Conservation (phyloP, 2,888 invertebrate genomes). For the Drosophila imparisetae region DNA sequence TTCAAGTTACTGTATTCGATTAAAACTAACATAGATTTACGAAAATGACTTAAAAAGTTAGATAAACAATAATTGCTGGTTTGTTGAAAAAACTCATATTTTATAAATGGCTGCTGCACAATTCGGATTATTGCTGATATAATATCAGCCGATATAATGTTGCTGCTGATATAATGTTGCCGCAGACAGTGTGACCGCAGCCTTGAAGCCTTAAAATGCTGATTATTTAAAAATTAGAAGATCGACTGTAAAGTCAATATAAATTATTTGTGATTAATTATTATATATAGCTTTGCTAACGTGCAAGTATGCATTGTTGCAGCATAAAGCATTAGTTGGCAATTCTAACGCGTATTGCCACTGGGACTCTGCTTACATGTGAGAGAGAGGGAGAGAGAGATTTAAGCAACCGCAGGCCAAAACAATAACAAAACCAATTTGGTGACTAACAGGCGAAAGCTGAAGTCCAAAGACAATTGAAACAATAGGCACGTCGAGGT, state of each 20-base stretch:
- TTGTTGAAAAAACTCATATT: neutral
- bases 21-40: too few species aligned
- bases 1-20: constrained; percentile 6
- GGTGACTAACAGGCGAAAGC: constrained; percentile 67
- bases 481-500: constrained; percentile 27
- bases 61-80: too few species aligned
- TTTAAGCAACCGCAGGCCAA: constrained; percentile 6
- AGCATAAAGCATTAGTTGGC: constrained; percentile 4
- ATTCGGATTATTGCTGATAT: neutral
- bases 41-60: neutral
- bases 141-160: neutral
- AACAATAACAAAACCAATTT: constrained; percentile 45
- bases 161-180: neutral
- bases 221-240: neutral
- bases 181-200: constrained; percentile 14
- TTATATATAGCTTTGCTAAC: constrained; percentile 5
- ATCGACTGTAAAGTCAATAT: constrained; percentile 18
- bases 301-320: constrained; percentile 14
- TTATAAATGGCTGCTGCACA: neutral
- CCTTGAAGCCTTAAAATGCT: neutral
- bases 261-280: constrained; percentile 19
- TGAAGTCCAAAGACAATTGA: constrained; percentile 51
- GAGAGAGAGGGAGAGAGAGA: neutral
- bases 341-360: constrained; percentile 1
- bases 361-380: neutral